Percentiles rank a stretch among this genome's conserved stretches.
Evolutionary conservation across 2,888 invertebrate genomes (phyloP).

Genomic region (Tipula confusa): DNA sequence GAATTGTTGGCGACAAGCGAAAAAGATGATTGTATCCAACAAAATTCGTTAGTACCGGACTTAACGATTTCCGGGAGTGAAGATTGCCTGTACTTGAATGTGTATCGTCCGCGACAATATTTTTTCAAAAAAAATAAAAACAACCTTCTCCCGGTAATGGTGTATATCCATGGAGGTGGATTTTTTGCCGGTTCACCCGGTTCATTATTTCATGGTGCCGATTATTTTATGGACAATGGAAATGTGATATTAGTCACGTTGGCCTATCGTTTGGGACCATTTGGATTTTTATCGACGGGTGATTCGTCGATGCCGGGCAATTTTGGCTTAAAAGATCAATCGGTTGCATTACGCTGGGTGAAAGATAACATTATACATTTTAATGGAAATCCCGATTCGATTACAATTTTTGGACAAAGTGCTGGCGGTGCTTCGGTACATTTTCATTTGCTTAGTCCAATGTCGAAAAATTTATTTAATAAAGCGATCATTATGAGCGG

Average conservation of each 20-base stretch:
- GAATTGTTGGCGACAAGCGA: conserved; percentile 43
- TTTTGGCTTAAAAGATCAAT: conserved; percentile 53
- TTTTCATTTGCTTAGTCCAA: conserved; percentile 51
- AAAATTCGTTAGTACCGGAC: conserved; percentile 44
- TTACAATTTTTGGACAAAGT: conserved; percentile 53
- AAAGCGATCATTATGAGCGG: conserved; percentile 52
- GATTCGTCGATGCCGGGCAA: conserved; percentile 52
- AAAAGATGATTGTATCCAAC: conserved; percentile 50
- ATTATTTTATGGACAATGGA: conserved; percentile 53
- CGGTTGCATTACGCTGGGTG: conserved; percentile 51
- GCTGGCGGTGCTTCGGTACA: conserved; percentile 52
- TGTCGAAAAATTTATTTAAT: conserved; percentile 50
- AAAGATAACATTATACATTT: conserved; percentile 49
- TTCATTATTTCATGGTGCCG: conserved; percentile 50
- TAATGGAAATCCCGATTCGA: conserved; percentile 48
- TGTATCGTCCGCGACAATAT: conserved; percentile 46
- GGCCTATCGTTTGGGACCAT: conserved; percentile 49
- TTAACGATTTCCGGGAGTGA: conserved; percentile 47
- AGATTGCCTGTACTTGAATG: conserved; percentile 53
- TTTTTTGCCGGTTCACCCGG: conserved; percentile 52
- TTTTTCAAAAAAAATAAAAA: background rate
- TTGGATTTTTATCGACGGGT: conserved; percentile 51
- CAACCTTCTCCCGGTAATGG: conserved; percentile 49
- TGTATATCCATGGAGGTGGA: conserved; percentile 54
- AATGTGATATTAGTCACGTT: conserved; percentile 52